Evolutionary conservation across 2,113 vertebrate species (phyloP), one percentile per base, ranked within the genome.

Genomic region (Oncorhynchus keta): DNA sequence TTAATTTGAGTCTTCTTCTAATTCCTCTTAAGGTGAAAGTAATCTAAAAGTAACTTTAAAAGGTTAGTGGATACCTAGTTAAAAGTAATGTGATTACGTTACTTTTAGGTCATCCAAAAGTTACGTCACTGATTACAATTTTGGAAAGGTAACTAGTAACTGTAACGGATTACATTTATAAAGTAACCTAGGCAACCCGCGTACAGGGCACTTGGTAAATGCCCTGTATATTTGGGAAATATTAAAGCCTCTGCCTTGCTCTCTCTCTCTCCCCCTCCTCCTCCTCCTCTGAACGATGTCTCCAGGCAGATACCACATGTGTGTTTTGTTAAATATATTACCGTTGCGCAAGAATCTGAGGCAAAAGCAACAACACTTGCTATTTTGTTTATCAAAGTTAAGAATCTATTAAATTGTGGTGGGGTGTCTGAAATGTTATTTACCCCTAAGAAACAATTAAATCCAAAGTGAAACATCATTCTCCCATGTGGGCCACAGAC

Each of bases 321-420:
- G 90, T 86, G 84, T 86, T 87, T 85, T 90, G 86, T 90, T 91
- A 90, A 85, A 84, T 75, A 81, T 89, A 89, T 88, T 89, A 83
- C 83, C 82, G 86, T 91, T 90, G 86, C 82, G 83, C 88, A 90
- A 90, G 87, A 83, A 86, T 85, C 85, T 81, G 79, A 85, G 80
- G 78, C 80, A 80, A 85, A 66, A 66, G 9, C 64, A 66, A 66
- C 64, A 66, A 66, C 26, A 66, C 24, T 30, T 66, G 64, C 11
- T 30, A 24, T 83, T 84, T 88, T 24, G 84, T 89, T 90, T 90
- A 89, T 87, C 83, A 83, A 88, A 83, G 78, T 84, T 88, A 87
- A 90, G 88, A 91, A 76, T 77, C 81, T 81, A 80, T 88, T 83
- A 76, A 84, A 84, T 83, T 89, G 81, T 39, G 24, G 79, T 74